These are phyloP conservation scores for Dorcus hopei DNA, from an alignment of 2,888 invertebrate species.

Conservation along the genomic window DNA sequence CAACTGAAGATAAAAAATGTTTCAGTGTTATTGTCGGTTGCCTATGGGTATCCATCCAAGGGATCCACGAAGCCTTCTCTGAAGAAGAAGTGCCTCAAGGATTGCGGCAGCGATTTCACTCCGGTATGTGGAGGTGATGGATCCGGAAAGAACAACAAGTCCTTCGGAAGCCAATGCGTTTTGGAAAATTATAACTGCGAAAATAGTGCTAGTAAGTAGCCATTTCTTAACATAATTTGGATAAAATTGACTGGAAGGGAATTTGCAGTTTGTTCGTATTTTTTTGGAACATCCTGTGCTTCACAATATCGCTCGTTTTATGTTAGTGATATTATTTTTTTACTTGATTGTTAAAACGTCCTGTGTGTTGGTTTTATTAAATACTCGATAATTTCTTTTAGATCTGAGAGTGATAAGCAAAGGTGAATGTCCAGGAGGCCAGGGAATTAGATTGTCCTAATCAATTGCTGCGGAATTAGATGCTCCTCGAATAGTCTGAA, in stretches of 20 bases:
- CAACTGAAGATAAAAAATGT: neutral
- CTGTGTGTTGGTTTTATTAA: too few relatives aligned
- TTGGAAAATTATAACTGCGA: conserved; percentile 66
- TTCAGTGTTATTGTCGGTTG: conserved; percentile 32
- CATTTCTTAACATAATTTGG: conserved; percentile 1
- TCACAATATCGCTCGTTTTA: neutral
- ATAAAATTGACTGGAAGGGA: too few relatives aligned
- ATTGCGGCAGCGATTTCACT: conserved; percentile 54
- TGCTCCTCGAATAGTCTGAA: too few relatives aligned
- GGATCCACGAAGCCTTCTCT: conserved; percentile 57
- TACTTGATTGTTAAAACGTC: too few relatives aligned
- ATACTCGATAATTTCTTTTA: conserved; percentile 34
- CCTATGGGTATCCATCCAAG: conserved; percentile 56
- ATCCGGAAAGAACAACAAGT: conserved; percentile 54
- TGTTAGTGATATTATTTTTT: neutral
- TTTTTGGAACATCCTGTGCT: too few relatives aligned
- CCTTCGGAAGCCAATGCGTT: conserved; percentile 63
- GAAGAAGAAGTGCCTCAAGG: conserved; percentile 58
- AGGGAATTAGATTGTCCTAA: conserved; percentile 61
- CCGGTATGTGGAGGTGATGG: conserved; percentile 63
- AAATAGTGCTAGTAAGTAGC: conserved; percentile 58
- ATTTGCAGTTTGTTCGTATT: too few relatives aligned
- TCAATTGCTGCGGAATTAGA: neutral
- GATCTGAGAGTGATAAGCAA: conserved; percentile 58
- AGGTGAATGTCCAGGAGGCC: conserved; percentile 63